Evolutionary conservation across 2,797 vertebrate species (phyloP).

Genomic region (Nothura maculosa): DNA sequence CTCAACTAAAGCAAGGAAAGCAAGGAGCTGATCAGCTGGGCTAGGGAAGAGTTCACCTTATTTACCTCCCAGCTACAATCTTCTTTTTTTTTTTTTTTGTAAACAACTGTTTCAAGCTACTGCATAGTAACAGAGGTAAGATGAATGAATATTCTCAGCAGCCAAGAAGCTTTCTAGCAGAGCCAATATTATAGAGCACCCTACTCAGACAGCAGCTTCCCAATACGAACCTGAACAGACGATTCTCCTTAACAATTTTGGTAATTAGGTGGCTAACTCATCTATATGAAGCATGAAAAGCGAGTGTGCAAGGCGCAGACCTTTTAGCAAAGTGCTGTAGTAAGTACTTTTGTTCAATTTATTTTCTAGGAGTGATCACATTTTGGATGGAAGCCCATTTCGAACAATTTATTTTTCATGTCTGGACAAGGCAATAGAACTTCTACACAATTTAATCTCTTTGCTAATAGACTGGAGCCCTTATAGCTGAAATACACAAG

Average conservation of each 20-base stretch:
- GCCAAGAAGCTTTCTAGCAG: accelerated
- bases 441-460: slow-evolving; percentile 67
- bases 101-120: background rate
- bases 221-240: accelerated
- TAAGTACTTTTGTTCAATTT: slow-evolving; percentile 42
- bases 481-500: slow-evolving; percentile 41
- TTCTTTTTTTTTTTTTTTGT: background rate
- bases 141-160: background rate
- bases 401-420: slow-evolving; percentile 67
- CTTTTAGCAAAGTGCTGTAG: background rate
- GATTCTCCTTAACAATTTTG: background rate
- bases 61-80: background rate
- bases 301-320: background rate
- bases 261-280: background rate
- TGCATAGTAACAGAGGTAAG: background rate
- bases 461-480: slow-evolving; percentile 56
- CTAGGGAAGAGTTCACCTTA: background rate
- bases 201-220: background rate
- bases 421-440: slow-evolving; percentile 62
- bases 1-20: background rate
- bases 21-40: background rate
- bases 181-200: background rate
- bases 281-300: background rate
- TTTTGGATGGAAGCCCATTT: slow-evolving; percentile 55
- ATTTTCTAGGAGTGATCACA: slow-evolving; percentile 41